These are phyloP conservation scores for Anneissia japonica DNA, from an alignment of 35 echinoderm and acorn worm genomes.

Conservation along the genomic window DNA sequence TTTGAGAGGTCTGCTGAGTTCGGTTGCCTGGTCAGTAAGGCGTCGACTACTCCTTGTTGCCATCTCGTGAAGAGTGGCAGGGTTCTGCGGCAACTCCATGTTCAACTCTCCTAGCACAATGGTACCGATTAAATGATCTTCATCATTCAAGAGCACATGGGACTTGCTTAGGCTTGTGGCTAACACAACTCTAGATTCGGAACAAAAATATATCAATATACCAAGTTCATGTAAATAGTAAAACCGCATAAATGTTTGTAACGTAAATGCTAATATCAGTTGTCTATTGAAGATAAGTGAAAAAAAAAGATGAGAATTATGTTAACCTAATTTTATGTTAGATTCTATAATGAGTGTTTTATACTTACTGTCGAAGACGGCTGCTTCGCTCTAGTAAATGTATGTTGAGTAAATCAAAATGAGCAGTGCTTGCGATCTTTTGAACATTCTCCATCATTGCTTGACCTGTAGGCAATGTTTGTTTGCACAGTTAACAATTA, in stretches of 20 bases:
- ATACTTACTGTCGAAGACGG: not conserved
- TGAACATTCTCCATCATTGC: not conserved
- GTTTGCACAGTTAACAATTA: too few species aligned
- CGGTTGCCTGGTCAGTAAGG: not conserved
- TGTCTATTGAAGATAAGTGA: too few species aligned
- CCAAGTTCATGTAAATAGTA: too few species aligned
- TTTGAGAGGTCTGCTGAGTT: not conserved
- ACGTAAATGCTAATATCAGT: too few species aligned
- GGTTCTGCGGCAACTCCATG: conserved; percentile 57
- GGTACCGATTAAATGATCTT: not conserved
- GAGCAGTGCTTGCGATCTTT: not conserved
- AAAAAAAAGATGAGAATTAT: too few species aligned
- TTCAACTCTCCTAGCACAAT: conserved; percentile 18
- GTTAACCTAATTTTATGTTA: too few species aligned
- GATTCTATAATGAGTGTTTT: too few species aligned
- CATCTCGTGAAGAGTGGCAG: conserved; percentile 58
- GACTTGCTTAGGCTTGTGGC: not conserved
- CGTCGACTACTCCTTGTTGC: conserved; percentile 48
- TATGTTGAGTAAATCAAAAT: not conserved
- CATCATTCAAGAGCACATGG: not conserved
- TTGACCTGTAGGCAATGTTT: not conserved
- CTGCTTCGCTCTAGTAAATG: not conserved
- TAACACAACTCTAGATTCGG: not conserved
- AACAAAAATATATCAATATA: too few species aligned
- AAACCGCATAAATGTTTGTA: too few species aligned